Evolutionary conservation across 2,797 vertebrate genomes (phyloP).

Genomic region (Rhabdophis nuchalis): DNA sequence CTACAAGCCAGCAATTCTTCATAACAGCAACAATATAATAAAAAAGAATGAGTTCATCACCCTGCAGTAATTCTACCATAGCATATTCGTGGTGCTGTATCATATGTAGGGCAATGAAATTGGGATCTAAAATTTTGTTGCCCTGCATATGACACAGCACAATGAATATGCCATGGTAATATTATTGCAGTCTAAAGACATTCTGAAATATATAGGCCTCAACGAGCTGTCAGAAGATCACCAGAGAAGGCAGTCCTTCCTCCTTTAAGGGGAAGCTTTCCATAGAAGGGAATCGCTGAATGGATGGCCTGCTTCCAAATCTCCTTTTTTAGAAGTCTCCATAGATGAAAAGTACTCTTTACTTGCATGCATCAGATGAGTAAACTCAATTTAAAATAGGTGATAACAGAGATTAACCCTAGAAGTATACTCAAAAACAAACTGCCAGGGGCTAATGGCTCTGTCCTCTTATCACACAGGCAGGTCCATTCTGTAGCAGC

Average conservation of each 20-base stretch:
- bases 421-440: not conserved
- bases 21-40: not conserved
- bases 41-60: not conserved
- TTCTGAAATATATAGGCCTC: not conserved
- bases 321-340: not conserved
- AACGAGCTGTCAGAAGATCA: not conserved
- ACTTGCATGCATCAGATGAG: not conserved
- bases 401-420: not conserved
- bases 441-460: not conserved
- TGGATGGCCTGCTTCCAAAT: not conserved
- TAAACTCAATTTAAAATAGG: not conserved
- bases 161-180: not conserved
- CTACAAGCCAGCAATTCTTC: not conserved
- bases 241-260: not conserved
- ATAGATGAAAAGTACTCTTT: not conserved
- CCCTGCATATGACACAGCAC: not conserved
- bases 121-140: not conserved
- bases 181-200: not conserved
- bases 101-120: not conserved
- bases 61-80: not conserved
- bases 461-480: not conserved
- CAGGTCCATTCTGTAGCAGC: not conserved
- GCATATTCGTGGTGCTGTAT: not conserved
- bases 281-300: not conserved
- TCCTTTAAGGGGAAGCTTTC: not conserved